Base-by-base conservation (phyloP, 2,797 vertebrate species). In the Pseudocheirus occidentalis region DNA sequence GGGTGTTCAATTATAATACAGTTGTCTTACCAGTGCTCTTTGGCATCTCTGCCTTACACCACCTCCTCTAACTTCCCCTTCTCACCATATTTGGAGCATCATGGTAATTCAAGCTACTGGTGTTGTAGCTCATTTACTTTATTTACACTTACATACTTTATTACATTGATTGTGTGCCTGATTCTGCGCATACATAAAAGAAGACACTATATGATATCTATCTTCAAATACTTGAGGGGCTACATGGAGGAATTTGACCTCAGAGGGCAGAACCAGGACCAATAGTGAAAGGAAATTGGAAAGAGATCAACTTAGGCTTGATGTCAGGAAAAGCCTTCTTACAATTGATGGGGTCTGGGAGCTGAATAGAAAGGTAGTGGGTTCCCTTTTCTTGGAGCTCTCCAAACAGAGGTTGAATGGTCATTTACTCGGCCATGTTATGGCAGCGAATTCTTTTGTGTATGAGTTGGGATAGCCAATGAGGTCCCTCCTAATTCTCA, bases 91-190 rank as follows among this genome's bases (percentile, higher is more conserved):
- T 90, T 93, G 7, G 52, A 95, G 56, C 55, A 93, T 90, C 52
- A 92, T 59, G 12, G 4, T 31, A 59, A n/a, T 95, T 29, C 50
- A 96, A 92, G 91, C 29, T 93, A 27, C 14, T 95, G 11, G 92
- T 59, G 31, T 50, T 90, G 81, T 18, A 56, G 9, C 58, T 18
- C 12, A n/a, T 66, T 66, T 66, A 18, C 34, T 18, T 73, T 40
- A 40, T 73, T 73, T 73, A 40, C 18, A 73, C 27, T 62, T 62
- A 62, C 12, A 34, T 34, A 62, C 59, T 62, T 73, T 73, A 73
- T 40, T 73, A n/a, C n/a, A 21, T 73, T 21, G 66, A 21, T 73
- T 0, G 14, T 21, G 66, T 40, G 66, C n/a, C 40, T 40, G 66
- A 40, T 73, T 21, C 18, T 40, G 66, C 21, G 66, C 18, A 3